phyloP scores from a whole-genome alignment of 37 sponge, comb jelly and placozoan genomes.

The Cliona cf. orientalis region DNA sequence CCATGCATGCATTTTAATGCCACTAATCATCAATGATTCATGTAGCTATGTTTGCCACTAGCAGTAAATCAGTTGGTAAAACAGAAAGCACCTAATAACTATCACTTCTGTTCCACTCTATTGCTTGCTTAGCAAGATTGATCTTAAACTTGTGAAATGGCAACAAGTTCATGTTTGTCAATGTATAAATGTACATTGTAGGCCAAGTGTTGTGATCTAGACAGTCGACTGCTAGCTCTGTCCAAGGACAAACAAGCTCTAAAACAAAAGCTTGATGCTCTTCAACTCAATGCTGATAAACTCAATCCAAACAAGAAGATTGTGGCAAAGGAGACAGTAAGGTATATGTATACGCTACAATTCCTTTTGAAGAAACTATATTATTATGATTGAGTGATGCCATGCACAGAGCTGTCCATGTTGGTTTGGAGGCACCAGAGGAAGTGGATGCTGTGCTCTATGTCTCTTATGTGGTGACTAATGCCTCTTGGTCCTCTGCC shows the following conservation, averaged over 20 bases:
- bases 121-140: too few relatives aligned
- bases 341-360: slow-evolving; percentile 1
- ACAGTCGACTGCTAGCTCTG: slow-evolving; percentile 6
- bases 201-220: slow-evolving; percentile 22
- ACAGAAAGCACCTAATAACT: too few relatives aligned
- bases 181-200: not conserved
- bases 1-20: too few relatives aligned
- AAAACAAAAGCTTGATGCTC: slow-evolving; percentile 6
- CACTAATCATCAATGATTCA: too few relatives aligned
- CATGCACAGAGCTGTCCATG: slow-evolving; percentile 46
- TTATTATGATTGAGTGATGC: too few relatives aligned
- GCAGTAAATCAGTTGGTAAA: too few relatives aligned
- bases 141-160: too few relatives aligned
- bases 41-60: too few relatives aligned
- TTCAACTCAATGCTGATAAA: slow-evolving; percentile 39
- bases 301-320: slow-evolving; percentile 33
- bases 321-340: slow-evolving; percentile 15
- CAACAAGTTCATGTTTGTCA: too few relatives aligned
- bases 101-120: too few relatives aligned
- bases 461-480: slow-evolving; percentile 75
- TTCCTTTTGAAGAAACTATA: too few relatives aligned
- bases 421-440: slow-evolving; percentile 56
- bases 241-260: not conserved
- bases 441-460: slow-evolving; percentile 47
- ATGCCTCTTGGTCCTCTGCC: slow-evolving; percentile 76